These are phyloP conservation scores for Eristalis intricaria DNA, from an alignment of 2,888 invertebrate species.

Conservation along the genomic window DNA sequence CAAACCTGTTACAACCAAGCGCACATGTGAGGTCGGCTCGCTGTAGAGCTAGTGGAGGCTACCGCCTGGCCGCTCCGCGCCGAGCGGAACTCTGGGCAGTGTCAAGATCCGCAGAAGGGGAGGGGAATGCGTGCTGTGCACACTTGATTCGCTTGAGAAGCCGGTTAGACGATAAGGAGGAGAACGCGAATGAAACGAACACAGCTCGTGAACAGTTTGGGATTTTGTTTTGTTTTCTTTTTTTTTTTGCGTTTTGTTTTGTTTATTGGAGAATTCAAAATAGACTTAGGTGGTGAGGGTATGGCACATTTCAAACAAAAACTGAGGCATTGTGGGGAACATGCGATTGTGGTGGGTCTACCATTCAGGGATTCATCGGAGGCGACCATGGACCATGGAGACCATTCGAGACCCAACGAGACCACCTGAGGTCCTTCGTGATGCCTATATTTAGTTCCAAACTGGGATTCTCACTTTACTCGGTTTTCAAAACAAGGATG, in stretches of 20 bases:
- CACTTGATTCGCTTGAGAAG: conserved; percentile 7
- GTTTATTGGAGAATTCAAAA: neutral
- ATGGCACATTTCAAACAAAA: too few species aligned
- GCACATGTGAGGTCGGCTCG: neutral
- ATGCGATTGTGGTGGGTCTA: too few species aligned
- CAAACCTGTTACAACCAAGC: neutral
- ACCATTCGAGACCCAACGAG: too few species aligned
- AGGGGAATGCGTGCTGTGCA: conserved; percentile 1
- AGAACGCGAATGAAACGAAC: neutral
- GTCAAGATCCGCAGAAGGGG: neutral
- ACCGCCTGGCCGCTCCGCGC: too few species aligned
- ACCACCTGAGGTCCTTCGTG: too few species aligned
- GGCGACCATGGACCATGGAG: too few species aligned
- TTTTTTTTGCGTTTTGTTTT: neutral
- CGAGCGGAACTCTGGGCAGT: neutral
- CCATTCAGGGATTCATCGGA: too few species aligned
- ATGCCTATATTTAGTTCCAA: too few species aligned
- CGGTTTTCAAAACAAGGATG: too few species aligned
- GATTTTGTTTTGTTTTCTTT: neutral
- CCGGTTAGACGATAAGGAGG: conserved; percentile 2
- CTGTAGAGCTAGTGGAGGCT: neutral
- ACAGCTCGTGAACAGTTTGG: neutral
- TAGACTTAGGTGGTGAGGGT: too few species aligned
- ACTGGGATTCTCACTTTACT: too few species aligned
- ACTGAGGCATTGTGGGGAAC: too few species aligned